Percentiles rank a stretch among this genome's conserved stretches.
Evolutionary conservation across 2,113 vertebrate genomes (phyloP).

Genomic region (Tetrax tetrax): DNA sequence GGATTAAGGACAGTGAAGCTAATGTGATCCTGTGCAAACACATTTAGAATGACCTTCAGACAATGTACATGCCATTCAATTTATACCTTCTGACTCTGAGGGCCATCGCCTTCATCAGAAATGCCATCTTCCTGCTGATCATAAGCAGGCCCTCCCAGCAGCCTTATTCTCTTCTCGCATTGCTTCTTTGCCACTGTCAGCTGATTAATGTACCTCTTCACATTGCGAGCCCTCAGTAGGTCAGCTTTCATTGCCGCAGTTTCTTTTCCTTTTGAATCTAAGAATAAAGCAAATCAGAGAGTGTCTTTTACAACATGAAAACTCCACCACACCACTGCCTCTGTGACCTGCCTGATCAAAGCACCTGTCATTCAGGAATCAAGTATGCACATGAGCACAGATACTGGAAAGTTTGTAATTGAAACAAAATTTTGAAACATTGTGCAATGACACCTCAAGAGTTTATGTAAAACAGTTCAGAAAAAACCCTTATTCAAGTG

Average conservation of each 20-base stretch:
- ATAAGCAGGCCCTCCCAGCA: conserved; percentile 91
- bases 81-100: conserved; percentile 89
- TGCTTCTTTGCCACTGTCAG: conserved; percentile 99
- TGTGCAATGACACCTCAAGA: not conserved
- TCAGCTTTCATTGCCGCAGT: conserved; percentile 97
- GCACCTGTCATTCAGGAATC: not conserved
- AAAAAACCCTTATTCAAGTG: not conserved
- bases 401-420: not conserved
- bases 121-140: conserved; percentile 86
- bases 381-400: not conserved
- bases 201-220: conserved; percentile 99
- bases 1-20: not conserved
- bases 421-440: not conserved
- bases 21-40: not conserved
- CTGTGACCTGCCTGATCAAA: not conserved
- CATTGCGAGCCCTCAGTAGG: conserved; percentile 92
- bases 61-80: accelerated
- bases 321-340: not conserved
- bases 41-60: not conserved
- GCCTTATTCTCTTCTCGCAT: conserved; percentile 93
- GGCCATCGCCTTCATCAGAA: conserved; percentile 87
- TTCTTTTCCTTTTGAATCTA: conserved; percentile 92
- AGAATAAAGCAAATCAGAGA: conserved; percentile 8
- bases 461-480: not conserved
- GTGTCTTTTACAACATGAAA: not conserved